Percentiles rank a stretch among this genome's conserved stretches.
These are phyloP conservation scores for Catocala nupta DNA, from an alignment of 2,888 invertebrate genomes.

Conservation along the genomic window DNA sequence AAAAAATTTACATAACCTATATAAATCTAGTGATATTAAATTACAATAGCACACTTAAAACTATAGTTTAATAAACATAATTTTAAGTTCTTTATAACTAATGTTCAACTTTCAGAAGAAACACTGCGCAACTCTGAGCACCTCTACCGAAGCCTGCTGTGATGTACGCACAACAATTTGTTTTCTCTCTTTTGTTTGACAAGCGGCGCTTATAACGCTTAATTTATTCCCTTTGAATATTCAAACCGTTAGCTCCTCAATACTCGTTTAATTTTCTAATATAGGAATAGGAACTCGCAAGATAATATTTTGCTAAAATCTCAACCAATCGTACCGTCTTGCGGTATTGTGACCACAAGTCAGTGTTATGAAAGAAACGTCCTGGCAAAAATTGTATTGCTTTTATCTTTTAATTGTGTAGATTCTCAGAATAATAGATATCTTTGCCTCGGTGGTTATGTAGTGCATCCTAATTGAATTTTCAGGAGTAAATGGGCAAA, in stretches of 20 bases:
- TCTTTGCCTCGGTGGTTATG: too few relatives aligned
- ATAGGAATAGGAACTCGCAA: constrained; percentile 75
- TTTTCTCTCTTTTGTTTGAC: constrained; percentile 62
- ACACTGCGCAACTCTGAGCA: too few relatives aligned
- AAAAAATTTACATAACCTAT: too few relatives aligned
- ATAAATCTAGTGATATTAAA: too few relatives aligned
- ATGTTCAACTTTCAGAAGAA: not conserved
- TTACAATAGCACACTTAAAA: too few relatives aligned
- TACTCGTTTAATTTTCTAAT: constrained; percentile 82
- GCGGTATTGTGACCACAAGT: constrained; percentile 56
- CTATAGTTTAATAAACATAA: too few relatives aligned
- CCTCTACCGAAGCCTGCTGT: constrained; percentile 24
- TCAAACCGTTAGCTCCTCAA: constrained; percentile 80
- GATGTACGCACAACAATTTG: constrained; percentile 66
- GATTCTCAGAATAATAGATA: too few relatives aligned
- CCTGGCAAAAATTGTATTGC: not conserved
- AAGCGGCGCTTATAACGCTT: constrained; percentile 62
- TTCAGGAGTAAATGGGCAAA: too few relatives aligned
- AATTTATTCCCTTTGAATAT: constrained; percentile 85
- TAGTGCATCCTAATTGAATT: too few relatives aligned
- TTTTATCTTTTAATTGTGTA: too few relatives aligned
- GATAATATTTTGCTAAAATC: constrained; percentile 81
- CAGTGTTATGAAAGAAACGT: constrained; percentile 2
- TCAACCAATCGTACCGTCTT: constrained; percentile 67
- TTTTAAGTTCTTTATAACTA: too few relatives aligned